These are phyloP conservation scores for Willisornis vidua DNA, from an alignment of 2,113 vertebrate genomes.

Conservation along the genomic window DNA sequence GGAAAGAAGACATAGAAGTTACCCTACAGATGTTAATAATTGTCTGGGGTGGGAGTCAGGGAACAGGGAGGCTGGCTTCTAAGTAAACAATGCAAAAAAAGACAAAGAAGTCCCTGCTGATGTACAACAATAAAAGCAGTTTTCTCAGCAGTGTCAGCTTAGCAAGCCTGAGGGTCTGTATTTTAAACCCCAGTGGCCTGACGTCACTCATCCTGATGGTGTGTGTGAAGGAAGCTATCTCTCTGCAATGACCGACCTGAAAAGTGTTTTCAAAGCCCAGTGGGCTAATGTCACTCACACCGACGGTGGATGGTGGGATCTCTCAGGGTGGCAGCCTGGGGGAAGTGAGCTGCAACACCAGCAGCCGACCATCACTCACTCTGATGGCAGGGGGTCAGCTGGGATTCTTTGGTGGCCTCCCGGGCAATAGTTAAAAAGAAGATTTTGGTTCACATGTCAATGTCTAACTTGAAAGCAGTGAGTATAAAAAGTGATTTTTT, in stretches of 20 bases:
- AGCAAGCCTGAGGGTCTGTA: conserved; percentile 60
- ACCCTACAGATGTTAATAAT: conserved; percentile 66
- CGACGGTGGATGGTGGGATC: conserved; percentile 38
- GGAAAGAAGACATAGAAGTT: neutral
- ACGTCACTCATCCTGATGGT: conserved; percentile 52
- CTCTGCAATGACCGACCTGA: conserved; percentile 9
- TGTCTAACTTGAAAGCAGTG: conserved; percentile 64
- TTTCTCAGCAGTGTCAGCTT: conserved; percentile 67
- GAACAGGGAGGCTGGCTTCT: conserved; percentile 30
- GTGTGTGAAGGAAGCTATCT: conserved; percentile 50
- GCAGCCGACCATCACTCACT: conserved; percentile 56
- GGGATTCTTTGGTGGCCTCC: conserved; percentile 62
- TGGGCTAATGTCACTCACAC: conserved; percentile 64
- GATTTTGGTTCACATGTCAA: conserved; percentile 68
- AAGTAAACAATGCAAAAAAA: conserved; percentile 66
- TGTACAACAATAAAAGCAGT: conserved; percentile 69
- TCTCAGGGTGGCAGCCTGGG: conserved; percentile 54
- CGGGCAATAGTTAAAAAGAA: conserved; percentile 67
- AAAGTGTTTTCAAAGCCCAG: conserved; percentile 64
- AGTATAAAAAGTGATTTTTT: conserved; percentile 65
- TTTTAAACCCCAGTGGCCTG: conserved; percentile 63
- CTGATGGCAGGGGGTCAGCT: conserved; percentile 59
- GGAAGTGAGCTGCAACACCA: conserved; percentile 54
- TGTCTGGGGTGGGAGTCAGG: neutral
- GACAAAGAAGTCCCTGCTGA: conserved; percentile 66